A percentile compares a stretch with the other conserved stretches of the same genome.
Conservation (phyloP, 2,797 vertebrate genomes). For the Sciaenops ocellatus region DNA sequence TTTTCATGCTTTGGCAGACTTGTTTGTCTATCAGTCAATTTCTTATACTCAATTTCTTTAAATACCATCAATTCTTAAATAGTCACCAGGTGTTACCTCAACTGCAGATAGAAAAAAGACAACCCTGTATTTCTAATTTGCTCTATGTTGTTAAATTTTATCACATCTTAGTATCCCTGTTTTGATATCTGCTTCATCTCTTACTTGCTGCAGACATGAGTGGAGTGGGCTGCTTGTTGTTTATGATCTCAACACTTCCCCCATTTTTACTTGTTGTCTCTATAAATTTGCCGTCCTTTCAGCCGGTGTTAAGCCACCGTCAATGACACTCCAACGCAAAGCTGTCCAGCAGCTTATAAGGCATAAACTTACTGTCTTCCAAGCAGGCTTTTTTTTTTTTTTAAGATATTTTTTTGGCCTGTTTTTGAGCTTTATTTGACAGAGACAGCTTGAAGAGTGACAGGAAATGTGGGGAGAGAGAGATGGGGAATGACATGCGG, state of each 20-base stretch:
- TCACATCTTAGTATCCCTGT: background rate
- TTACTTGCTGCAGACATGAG: background rate
- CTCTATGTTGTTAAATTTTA: background rate
- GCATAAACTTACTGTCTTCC: background rate
- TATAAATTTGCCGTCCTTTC: background rate
- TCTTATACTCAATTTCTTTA: background rate
- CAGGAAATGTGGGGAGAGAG: too few relatives aligned
- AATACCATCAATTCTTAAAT: background rate
- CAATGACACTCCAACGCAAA: background rate
- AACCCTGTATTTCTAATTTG: background rate
- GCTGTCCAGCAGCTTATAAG: background rate
- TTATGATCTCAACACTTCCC: background rate
- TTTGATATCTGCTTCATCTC: background rate
- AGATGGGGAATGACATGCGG: too few relatives aligned
- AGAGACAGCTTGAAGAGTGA: too few relatives aligned
- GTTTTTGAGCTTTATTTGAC: too few relatives aligned
- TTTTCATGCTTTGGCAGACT: slow-evolving; percentile 16
- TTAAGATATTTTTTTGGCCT: too few relatives aligned
- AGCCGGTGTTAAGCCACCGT: background rate
- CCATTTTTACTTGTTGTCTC: background rate
- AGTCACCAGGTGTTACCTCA: background rate
- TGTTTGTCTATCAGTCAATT: slow-evolving; percentile 29
- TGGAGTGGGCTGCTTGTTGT: background rate
- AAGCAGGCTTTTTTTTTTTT: slow-evolving; percentile 1
- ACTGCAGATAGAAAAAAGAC: background rate